phyloP scores from a whole-genome alignment of 2,888 invertebrate genomes.

The Xanthorhoe spadicearia region DNA sequence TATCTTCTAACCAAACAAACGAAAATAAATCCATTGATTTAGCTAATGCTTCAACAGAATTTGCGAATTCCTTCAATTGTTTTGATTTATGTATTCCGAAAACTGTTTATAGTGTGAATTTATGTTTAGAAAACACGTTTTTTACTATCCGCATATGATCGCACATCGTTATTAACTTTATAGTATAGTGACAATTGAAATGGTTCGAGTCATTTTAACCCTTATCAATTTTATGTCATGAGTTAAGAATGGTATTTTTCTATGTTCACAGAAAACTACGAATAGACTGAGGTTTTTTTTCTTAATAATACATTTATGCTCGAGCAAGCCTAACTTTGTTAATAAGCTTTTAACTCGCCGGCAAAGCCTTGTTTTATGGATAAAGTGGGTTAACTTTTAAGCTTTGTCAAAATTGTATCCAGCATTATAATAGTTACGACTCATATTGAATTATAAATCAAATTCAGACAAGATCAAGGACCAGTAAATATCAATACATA shows the following conservation, averaged over 20 bases:
- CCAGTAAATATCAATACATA: not conserved
- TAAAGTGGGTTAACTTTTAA: not conserved
- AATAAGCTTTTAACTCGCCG: not conserved
- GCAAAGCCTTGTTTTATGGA: not conserved
- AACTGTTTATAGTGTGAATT: not conserved
- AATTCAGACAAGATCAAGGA: not conserved
- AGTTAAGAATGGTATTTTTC: too few relatives aligned
- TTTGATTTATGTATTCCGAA: not conserved
- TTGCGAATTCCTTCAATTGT: conserved; percentile 8
- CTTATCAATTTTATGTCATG: too few relatives aligned
- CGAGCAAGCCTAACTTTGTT: not conserved
- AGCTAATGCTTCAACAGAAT: conserved; percentile 3
- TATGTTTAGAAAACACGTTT: not conserved
- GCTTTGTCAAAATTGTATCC: not conserved
- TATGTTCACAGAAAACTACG: too few relatives aligned
- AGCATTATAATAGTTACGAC: not conserved
- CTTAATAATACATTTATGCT: not conserved
- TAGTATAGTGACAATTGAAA: too few relatives aligned
- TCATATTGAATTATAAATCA: not conserved
- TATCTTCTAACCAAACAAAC: conserved; percentile 13
- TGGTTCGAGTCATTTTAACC: too few relatives aligned
- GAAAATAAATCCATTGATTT: conserved; percentile 15
- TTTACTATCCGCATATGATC: too few relatives aligned
- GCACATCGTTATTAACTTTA: too few relatives aligned
- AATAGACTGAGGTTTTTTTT: not conserved